Conservation (phyloP, 2,113 vertebrate species). For the Cepphus grylle region DNA sequence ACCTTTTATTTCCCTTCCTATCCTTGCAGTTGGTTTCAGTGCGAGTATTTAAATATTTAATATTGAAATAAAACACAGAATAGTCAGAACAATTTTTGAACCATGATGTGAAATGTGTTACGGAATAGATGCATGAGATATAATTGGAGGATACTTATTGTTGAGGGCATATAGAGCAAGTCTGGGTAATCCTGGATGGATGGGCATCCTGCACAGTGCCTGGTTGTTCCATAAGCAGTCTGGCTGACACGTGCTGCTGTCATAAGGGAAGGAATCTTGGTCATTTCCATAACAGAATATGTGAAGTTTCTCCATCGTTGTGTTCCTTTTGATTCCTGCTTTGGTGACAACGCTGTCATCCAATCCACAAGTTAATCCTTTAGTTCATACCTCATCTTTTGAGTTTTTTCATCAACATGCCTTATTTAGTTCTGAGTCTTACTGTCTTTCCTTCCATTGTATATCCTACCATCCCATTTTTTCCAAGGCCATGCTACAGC, state of each 20-base stretch:
- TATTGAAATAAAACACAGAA: not conserved
- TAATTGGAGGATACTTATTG: not conserved
- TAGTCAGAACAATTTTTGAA: not conserved
- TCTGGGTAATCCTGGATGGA: not conserved
- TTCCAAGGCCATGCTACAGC: not conserved
- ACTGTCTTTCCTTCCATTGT: accelerated
- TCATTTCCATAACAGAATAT: not conserved
- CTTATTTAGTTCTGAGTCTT: not conserved
- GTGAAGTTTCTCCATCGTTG: not conserved
- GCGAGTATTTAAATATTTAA: not conserved
- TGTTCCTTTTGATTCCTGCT: not conserved
- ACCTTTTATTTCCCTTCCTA: not conserved
- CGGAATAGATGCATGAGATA: not conserved
- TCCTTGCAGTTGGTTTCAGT: not conserved
- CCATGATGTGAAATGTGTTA: not conserved
- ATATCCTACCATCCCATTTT: not conserved
- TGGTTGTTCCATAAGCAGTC: not conserved
- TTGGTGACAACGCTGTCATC: not conserved
- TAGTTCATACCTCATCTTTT: not conserved
- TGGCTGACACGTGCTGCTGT: not conserved
- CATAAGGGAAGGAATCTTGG: not conserved
- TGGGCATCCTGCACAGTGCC: not conserved
- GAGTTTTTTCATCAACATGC: not conserved
- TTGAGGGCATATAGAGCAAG: not conserved
- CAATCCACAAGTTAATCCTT: not conserved